phyloP scores from a whole-genome alignment of 2,888 invertebrate genomes.

The Tetragonisca angustula region DNA sequence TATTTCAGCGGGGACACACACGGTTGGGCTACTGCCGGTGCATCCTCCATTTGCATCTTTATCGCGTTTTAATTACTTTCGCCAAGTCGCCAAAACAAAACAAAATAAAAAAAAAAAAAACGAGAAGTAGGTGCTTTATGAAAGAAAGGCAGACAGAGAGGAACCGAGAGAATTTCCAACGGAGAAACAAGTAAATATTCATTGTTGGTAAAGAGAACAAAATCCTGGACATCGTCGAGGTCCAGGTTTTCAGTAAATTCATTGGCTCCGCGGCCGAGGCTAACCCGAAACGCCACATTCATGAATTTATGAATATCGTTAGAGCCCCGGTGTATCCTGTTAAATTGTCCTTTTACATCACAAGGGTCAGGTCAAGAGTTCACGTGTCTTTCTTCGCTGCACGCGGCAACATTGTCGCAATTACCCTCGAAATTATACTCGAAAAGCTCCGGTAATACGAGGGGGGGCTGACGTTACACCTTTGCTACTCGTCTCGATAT shows the following conservation, averaged over 20 bases:
- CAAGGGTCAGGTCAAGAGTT: slow-evolving; percentile 66
- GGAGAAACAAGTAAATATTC: slow-evolving; percentile 64
- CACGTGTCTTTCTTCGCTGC: slow-evolving; percentile 46
- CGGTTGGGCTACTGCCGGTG: slow-evolving; percentile 6
- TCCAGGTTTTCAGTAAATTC: slow-evolving; percentile 61
- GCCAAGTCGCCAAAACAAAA: not conserved
- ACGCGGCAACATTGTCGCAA: slow-evolving; percentile 9
- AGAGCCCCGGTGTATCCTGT: slow-evolving; percentile 46
- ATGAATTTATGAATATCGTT: slow-evolving; percentile 72
- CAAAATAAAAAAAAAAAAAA: not conserved
- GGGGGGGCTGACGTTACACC: slow-evolving; percentile 22
- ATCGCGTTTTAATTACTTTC: slow-evolving; percentile 59
- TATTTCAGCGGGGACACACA: slow-evolving; percentile 39
- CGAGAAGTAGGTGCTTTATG: not conserved
- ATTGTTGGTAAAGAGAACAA: slow-evolving; percentile 62
- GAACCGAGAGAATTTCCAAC: slow-evolving; percentile 6
- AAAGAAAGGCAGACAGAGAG: not conserved
- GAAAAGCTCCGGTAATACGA: not conserved
- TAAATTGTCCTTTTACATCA: slow-evolving; percentile 38
- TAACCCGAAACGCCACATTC: slow-evolving; percentile 51
- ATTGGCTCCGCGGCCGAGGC: slow-evolving; percentile 40
- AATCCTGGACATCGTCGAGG: slow-evolving; percentile 44
- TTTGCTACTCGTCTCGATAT: not conserved
- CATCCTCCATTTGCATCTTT: slow-evolving; percentile 56
- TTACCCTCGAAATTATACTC: slow-evolving; percentile 21